Conservation (phyloP, 2,888 invertebrate species). For the Eristalis pertinax region DNA sequence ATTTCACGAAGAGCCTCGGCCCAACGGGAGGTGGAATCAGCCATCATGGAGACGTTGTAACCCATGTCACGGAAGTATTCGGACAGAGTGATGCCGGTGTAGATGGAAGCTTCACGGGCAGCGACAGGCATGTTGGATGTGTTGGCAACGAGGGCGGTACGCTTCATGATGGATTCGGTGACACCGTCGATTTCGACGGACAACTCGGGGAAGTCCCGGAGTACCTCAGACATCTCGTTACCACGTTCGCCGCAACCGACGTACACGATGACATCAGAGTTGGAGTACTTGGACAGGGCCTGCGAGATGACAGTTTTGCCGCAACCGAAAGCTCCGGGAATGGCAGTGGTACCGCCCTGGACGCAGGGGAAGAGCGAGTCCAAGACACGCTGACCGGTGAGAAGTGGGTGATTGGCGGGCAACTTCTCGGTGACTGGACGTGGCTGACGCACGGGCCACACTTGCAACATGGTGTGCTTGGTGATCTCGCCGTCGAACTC, state of each 20-base stretch:
- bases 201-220: constrained; percentile 99
- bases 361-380: constrained; percentile 99
- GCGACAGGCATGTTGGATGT: constrained; percentile 99
- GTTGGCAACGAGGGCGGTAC: constrained; percentile 99
- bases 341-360: constrained; percentile 99
- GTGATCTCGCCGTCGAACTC: constrained; percentile 98
- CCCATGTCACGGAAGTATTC: constrained; percentile 99
- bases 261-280: constrained; percentile 99
- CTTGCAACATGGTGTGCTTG: constrained; percentile 98
- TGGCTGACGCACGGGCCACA: constrained; percentile 99
- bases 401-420: constrained; percentile 98
- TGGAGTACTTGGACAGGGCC: constrained; percentile 99
- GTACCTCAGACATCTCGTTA: constrained; percentile 99
- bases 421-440: constrained; percentile 98
- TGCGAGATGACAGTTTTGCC: constrained; percentile 99
- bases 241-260: constrained; percentile 99
- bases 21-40: constrained; percentile 99
- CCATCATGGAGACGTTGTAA: constrained; percentile 99
- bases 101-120: constrained; percentile 99
- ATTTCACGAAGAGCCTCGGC: constrained; percentile 99
- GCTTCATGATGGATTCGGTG: constrained; percentile 99
- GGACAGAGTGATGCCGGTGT: constrained; percentile 99
- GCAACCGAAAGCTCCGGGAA: constrained; percentile 99
- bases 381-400: constrained; percentile 98
- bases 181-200: constrained; percentile 98